These are phyloP conservation scores for Galendromus occidentalis DNA, from an alignment of 1,140 invertebrate species.

Conservation along the genomic window DNA sequence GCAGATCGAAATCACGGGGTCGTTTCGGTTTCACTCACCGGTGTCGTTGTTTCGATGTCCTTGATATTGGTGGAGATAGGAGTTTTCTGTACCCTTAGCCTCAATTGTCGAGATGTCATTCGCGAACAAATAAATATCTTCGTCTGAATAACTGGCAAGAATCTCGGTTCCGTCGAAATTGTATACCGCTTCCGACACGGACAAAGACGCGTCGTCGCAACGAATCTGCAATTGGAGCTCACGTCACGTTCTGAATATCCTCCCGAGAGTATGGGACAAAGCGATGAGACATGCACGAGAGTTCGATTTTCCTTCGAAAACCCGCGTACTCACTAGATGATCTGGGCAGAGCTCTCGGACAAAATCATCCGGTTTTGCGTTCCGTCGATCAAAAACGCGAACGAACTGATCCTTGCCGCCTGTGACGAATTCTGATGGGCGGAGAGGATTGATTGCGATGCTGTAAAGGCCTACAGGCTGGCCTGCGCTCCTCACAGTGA, in stretches of 20 bases:
- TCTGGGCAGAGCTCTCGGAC: slow-evolving; percentile 38
- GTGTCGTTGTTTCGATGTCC: slow-evolving; percentile 36
- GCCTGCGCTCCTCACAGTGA: slow-evolving; percentile 39
- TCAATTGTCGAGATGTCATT: slow-evolving; percentile 29
- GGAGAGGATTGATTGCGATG: slow-evolving; percentile 58
- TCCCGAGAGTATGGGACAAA: no score
- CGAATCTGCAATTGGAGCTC: no score
- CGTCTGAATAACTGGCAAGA: slow-evolving; percentile 75
- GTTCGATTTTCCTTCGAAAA: no score
- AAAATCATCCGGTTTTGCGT: slow-evolving; percentile 25
- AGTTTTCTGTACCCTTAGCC: slow-evolving; percentile 32
- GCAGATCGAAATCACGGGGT: no score
- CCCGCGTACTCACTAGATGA: slow-evolving; percentile 29
- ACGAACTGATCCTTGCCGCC: slow-evolving; percentile 41
- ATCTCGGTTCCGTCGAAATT: slow-evolving; percentile 39
- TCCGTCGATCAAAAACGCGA: slow-evolving; percentile 30
- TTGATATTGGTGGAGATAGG: slow-evolving; percentile 47
- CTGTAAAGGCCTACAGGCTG: slow-evolving; percentile 51
- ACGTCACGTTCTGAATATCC: no score
- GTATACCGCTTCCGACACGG: not conserved
- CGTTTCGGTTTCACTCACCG: no score
- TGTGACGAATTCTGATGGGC: slow-evolving; percentile 55
- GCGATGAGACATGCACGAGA: no score
- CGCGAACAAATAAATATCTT: slow-evolving; percentile 77
- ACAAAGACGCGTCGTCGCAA: not conserved